Evolutionary conservation across 2,113 vertebrate genomes (phyloP), one percentile per base, ranked within the genome.

Genomic region (Microtus richardsoni): DNA sequence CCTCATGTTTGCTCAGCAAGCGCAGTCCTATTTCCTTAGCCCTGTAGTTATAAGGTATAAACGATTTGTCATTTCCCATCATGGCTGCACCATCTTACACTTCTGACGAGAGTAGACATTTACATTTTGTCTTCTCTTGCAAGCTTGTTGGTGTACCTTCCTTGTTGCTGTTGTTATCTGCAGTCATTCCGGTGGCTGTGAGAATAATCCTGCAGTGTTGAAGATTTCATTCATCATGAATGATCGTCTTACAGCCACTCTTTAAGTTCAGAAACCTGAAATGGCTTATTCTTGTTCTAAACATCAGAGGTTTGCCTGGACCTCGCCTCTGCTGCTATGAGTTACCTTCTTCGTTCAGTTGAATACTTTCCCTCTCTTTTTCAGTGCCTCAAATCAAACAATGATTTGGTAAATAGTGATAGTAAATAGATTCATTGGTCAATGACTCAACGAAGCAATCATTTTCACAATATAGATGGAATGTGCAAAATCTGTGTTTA

Each of bases 151-250:
- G 41, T 49, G 28, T 49, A 21, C 8, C 54, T 44, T 60, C n/a
- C 54, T 41, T 82, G 36, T 41, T 7, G 11, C 52, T 82, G 17
- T 26, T 90, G 33, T 30, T n/a, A n/a, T 5, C 17, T 8, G 28
- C 24, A 79, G 39, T 49, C 36, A 89, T 62, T 24, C 6, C 16
- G 44, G n/a, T n/a, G 36, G 66, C 16, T 89, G 0, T 75, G 9
- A 92, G 28, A 22, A 24, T 36, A 88, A 85, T 58, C 60, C 16
- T 60, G 64, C 1, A 68, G n/a, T 30, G 16, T 79, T 85, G 21
- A 78, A 64, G 49, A 78, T 73, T 77, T 93, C 49, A 96, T 91
- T 94, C 21, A 24, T 54, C 30, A 66, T 47, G 41, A 84, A 52
- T 36, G 87, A 74, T 52, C 80, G 30, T 64, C 41, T 33, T 66